A percentile compares a stretch with the other conserved stretches of the same genome.
phyloP scores from a whole-genome alignment of 1,140 invertebrate species.

The Drosophila funebris region DNA sequence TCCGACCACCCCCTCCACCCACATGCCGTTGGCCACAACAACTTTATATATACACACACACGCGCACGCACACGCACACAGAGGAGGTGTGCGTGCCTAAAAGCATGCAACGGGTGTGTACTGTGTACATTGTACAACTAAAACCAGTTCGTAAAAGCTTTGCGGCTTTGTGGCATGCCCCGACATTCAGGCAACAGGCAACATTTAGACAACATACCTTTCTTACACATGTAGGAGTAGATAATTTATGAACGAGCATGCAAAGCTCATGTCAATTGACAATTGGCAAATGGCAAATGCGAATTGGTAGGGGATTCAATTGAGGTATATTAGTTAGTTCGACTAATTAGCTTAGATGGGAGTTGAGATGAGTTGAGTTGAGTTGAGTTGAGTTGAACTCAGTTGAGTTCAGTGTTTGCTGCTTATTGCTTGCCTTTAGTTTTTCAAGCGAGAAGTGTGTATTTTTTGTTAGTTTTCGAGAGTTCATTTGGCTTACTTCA shows the following conservation, averaged over 20 bases:
- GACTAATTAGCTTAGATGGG: not conserved
- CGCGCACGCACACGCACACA: not conserved
- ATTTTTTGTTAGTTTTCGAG: not conserved
- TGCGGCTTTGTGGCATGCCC: slow-evolving; percentile 37
- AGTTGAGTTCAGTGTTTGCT: slow-evolving; percentile 20
- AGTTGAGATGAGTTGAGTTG: not conserved
- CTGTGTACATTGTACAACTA: not conserved
- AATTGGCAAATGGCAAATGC: too few species aligned
- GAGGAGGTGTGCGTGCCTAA: not conserved
- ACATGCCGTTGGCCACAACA: not conserved
- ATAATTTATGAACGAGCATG: not conserved
- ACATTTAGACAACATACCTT: too few species aligned
- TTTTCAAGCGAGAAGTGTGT: slow-evolving; percentile 2
- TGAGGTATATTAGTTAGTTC: not conserved
- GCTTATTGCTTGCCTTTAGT: not conserved
- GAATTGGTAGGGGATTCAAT: not conserved
- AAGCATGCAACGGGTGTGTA: not conserved
- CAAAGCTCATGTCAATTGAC: too few species aligned
- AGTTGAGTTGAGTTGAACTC: slow-evolving; percentile 1
- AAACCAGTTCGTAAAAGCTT: slow-evolving; percentile 36
- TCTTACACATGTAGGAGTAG: not conserved
- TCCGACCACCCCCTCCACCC: not conserved
- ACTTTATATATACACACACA: too few species aligned
- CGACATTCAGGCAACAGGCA: not conserved
- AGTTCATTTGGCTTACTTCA: slow-evolving; percentile 37